Conservation (phyloP, 2,888 invertebrate species). For the Aplocera efformata region DNA sequence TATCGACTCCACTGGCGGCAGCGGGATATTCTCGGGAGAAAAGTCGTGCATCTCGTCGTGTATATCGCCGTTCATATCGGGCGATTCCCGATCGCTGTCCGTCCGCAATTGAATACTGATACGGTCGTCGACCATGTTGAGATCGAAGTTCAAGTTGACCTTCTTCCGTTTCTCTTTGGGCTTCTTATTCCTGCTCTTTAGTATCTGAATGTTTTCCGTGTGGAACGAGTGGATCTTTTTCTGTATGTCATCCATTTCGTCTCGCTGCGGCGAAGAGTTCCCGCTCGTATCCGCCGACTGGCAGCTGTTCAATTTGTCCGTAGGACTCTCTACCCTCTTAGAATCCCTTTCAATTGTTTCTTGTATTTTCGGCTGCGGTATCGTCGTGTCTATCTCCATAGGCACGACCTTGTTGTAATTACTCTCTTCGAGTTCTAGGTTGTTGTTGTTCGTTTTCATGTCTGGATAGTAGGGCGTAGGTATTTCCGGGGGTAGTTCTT, state of each 20-base stretch:
- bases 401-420: conserved; percentile 66
- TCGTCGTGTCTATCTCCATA: conserved; percentile 70
- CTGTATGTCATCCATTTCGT: conserved; percentile 82
- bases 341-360: conserved; percentile 54
- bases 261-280: conserved; percentile 71
- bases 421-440: conserved; percentile 57
- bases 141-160: conserved; percentile 76
- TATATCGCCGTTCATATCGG: conserved; percentile 61
- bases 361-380: conserved; percentile 60
- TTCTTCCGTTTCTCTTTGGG: conserved; percentile 77
- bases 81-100: conserved; percentile 49
- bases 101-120: conserved; percentile 73
- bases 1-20: conserved; percentile 69
- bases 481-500: conserved; percentile 56
- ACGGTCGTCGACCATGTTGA: conserved; percentile 76
- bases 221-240: conserved; percentile 83
- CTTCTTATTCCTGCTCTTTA: conserved; percentile 82
- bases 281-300: conserved; percentile 74
- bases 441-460: conserved; percentile 59
- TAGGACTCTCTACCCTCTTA: conserved; percentile 59
- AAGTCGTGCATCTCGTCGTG: conserved; percentile 58
- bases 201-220: conserved; percentile 81
- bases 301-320: conserved; percentile 60
- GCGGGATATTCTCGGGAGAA: conserved; percentile 66
- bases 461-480: conserved; percentile 45